A percentile compares a stretch with the other conserved stretches of the same genome.
phyloP scores from a whole-genome alignment of 2,797 vertebrate genomes.

The Nyctalus aviator region DNA sequence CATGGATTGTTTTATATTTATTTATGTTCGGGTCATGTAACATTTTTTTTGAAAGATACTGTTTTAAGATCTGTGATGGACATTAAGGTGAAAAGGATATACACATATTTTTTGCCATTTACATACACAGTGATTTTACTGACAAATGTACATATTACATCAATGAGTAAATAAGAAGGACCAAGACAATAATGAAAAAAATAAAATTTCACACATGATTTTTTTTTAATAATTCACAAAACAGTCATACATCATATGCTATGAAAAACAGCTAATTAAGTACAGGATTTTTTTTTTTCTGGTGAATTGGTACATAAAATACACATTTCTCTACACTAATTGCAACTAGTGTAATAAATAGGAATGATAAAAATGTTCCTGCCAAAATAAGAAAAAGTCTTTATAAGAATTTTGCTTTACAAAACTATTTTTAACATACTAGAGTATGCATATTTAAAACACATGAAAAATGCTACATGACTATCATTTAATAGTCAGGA shows the following conservation, averaged over 20 bases:
- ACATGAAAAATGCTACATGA: background rate
- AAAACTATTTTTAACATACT: slow-evolving; percentile 53
- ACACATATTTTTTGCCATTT: slow-evolving; percentile 71
- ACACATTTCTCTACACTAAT: slow-evolving; percentile 24
- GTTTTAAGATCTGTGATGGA: slow-evolving; percentile 33
- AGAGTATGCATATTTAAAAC: slow-evolving; percentile 49
- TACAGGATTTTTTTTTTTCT: slow-evolving; percentile 53
- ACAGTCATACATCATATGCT: slow-evolving; percentile 52
- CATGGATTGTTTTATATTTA: slow-evolving; percentile 47
- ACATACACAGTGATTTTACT: slow-evolving; percentile 76
- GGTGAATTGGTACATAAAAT: background rate
- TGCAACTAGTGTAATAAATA: slow-evolving; percentile 9
- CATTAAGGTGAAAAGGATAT: slow-evolving; percentile 57
- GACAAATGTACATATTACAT: slow-evolving; percentile 79
- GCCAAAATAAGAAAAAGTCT: background rate
- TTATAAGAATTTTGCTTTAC: slow-evolving; percentile 41
- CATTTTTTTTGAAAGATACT: slow-evolving; percentile 49
- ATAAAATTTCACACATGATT: slow-evolving; percentile 76
- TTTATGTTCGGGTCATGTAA: slow-evolving; percentile 67
- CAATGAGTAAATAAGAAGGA: slow-evolving; percentile 77
- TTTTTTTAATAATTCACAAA: slow-evolving; percentile 63
- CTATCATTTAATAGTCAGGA: slow-evolving; percentile 7
- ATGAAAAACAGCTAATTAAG: slow-evolving; percentile 15
- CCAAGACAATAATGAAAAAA: slow-evolving; percentile 80
- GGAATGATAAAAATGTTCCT: slow-evolving; percentile 48